Evolutionary conservation across 2,888 invertebrate species (phyloP), one percentile per base, ranked within the genome.

Genomic region (Harpalus rufipes): DNA sequence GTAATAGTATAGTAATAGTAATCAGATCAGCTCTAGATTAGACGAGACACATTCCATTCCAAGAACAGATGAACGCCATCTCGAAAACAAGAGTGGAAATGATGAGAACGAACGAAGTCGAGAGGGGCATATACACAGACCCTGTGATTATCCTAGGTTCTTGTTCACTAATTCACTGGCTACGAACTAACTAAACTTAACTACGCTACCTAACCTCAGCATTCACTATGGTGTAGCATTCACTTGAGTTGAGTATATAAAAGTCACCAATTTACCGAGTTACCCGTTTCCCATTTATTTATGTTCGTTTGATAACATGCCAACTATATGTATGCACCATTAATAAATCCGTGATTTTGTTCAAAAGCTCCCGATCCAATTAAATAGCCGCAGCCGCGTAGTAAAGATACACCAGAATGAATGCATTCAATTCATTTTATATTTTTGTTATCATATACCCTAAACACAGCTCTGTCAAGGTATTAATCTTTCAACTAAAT

Each of bases 351-450:
- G 72, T 41, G 44, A 74, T 74, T 74, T 78, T 78, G 58, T 78
- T 78, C 56, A 58, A 56, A 56, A 78, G 78, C 56, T 32, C 56
- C 78, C 78, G 14, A 56, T n/a, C 32, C 32, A 5, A 32, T 32
- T 4, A 32, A 32, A n/a, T n/a, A n/a, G n/a, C n/a, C n/a, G n/a
- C 5, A 32, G 58, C 58, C 32, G 16, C 12, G 32, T 10, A 56
- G 78, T 25, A 59, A 78, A 84, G 78, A 78, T 84, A 84, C 84
- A 84, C 84, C 84, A 84, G 63, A 78, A 84, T 84, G 84, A 84
- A 84, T 87, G 86, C 88, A 88, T 41, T 58, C 84, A 63, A 51
- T 85, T 85, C 86, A 63, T 86, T n/a, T 85, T 85, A 81, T 82
- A 84, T 85, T 85, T 81, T 81, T 63, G 16, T 76, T 85, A 85